Evolutionary conservation across 2,113 vertebrate species (phyloP), one percentile per base, ranked within the genome.

Genomic region (Tetrax tetrax): DNA sequence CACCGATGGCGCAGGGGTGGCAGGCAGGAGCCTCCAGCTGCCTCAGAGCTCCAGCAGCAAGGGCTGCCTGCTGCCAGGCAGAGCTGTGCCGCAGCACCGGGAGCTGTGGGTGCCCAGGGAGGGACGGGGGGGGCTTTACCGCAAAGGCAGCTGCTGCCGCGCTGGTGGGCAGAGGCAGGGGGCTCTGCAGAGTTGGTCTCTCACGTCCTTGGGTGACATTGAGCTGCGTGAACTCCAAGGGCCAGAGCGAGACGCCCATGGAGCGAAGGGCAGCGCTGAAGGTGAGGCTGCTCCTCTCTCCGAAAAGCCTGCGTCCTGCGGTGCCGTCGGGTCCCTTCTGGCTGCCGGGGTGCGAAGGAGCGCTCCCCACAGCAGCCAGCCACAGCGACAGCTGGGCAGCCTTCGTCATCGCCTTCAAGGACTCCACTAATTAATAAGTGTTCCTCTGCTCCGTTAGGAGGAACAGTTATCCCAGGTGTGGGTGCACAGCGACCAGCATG

Each of bases 291-390:
- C 57, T 79, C 37, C 43, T 4, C 2, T 4, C 9, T 33, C 45
- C 0, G 0, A 80, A 83, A 72, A 21, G 60, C 4, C 76, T 2
- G 0, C 0, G 43, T 29, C 43, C 54, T 4, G 0, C 3, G 7
- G 16, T 25, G 59, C 48, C 4, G 5, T 1, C 7, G 1, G 38
- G 38, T 65, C 69, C n/a, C 70, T 48, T 13, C 51, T 21, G 71
- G 20, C 48, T 22, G 35, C 29, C 1, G 7, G 2, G 43, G 54
- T 35, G 68, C 79, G 48, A 0, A 35, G 50, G 23, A 4, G 9
- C 2, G 5, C 1, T 56, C 38, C 47, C 65, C 14, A 1, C 38
- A 61, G 64, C 69, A 77, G 63, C 16, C 70, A 54, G n/a, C 35
- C 48, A 12, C 59, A 28, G 56, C 0, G 31, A 82, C 79, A 90